Evolutionary conservation across 2,888 invertebrate genomes (phyloP).

Genomic region (Drosophila flavopinicola): DNA sequence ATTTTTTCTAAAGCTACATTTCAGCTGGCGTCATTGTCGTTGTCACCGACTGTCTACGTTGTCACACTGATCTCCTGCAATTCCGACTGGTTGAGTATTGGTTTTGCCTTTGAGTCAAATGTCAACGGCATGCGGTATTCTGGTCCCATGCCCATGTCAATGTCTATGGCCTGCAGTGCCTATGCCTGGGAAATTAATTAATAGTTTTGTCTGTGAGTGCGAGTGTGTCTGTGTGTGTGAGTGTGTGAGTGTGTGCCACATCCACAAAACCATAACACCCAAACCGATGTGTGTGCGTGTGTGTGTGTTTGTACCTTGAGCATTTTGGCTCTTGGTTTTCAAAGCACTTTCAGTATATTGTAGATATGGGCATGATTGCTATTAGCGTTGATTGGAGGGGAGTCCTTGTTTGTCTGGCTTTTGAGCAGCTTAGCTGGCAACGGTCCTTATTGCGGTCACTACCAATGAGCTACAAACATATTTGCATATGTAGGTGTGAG

Average conservation of each 20-base stretch:
- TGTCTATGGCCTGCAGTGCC: slow-evolving; percentile 56
- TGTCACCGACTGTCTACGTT: slow-evolving; percentile 1
- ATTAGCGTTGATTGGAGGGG: slow-evolving; percentile 70
- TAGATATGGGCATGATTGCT: slow-evolving; percentile 48
- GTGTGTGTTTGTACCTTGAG: slow-evolving; percentile 28
- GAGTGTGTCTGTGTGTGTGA: not conserved
- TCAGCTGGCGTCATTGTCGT: slow-evolving; percentile 13
- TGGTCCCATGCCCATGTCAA: slow-evolving; percentile 34
- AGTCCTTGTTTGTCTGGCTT: slow-evolving; percentile 65
- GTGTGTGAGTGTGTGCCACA: slow-evolving; percentile 2
- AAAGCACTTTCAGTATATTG: slow-evolving; percentile 58
- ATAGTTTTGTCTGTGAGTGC: slow-evolving; percentile 50
- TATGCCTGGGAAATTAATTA: slow-evolving; percentile 69
- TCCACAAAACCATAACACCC: slow-evolving; percentile 3
- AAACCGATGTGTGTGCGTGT: not conserved
- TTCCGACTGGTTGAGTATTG: slow-evolving; percentile 42
- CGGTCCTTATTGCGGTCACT: slow-evolving; percentile 58
- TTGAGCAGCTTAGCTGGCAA: slow-evolving; percentile 33
- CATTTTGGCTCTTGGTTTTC: slow-evolving; percentile 72
- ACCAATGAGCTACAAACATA: slow-evolving; percentile 5
- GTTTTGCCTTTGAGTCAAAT: slow-evolving; percentile 64
- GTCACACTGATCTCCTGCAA: slow-evolving; percentile 29
- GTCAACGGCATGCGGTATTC: slow-evolving; percentile 62
- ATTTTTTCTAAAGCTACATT: too few species aligned
- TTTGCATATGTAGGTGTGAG: not conserved